Percentiles rank a stretch among this genome's conserved stretches.
Evolutionary conservation across 2,113 vertebrate genomes (phyloP).

Genomic region (Myiagra hebetior): DNA sequence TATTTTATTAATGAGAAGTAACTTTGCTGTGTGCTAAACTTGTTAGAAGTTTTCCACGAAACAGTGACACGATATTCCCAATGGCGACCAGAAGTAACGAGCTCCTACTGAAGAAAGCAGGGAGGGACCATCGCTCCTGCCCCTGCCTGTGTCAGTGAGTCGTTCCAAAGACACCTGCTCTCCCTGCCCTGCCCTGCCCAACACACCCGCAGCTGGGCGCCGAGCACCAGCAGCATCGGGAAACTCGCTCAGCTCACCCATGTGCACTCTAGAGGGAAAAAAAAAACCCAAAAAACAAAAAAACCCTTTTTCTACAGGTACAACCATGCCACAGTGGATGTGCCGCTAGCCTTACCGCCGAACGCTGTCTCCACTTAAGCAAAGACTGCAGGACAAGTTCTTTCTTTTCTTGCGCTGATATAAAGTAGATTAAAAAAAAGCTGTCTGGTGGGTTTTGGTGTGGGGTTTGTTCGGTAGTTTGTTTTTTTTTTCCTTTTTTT

Average conservation of each 20-base stretch:
- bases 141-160: fast-evolving
- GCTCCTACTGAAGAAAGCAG: not conserved
- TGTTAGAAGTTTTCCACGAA: not conserved
- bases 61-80: not conserved
- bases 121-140: fast-evolving
- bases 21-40: not conserved
- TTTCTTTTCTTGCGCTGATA: not conserved
- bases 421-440: not conserved
- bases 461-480: too few species aligned
- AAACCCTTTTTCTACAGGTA: fast-evolving
- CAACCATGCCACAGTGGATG: fast-evolving
- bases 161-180: fast-evolving
- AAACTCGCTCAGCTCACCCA: fast-evolving
- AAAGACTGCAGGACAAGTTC: not conserved
- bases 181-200: not conserved
- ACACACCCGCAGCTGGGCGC: fast-evolving
- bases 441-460: not conserved
- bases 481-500: too few species aligned
- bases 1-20: not conserved
- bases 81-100: fast-evolving
- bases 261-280: fast-evolving
- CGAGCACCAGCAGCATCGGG: fast-evolving
- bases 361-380: not conserved
- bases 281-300: too few species aligned
- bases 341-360: fast-evolving